These are phyloP conservation scores for Carterocephalus palaemon DNA, from an alignment of 2,888 invertebrate species.

Conservation along the genomic window DNA sequence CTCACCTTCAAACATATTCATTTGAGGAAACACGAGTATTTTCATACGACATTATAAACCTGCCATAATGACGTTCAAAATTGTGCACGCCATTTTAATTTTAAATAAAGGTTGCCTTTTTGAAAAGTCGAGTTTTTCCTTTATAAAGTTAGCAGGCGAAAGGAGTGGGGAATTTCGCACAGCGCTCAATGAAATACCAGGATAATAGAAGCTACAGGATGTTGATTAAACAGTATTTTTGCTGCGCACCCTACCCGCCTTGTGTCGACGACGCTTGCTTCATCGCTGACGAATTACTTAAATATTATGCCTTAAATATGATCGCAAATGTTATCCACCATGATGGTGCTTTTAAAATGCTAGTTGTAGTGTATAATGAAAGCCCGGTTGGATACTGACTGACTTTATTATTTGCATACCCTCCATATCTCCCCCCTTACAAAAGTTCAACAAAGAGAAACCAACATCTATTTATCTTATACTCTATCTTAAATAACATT, in stretches of 20 bases:
- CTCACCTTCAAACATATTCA: conserved; percentile 1
- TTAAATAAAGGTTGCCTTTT: conserved; percentile 20
- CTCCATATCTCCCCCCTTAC: too few species aligned
- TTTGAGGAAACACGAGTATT: conserved; percentile 4
- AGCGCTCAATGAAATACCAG: conserved; percentile 25
- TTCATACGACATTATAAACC: conserved; percentile 16
- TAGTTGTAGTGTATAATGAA: too few species aligned
- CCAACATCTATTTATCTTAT: too few species aligned
- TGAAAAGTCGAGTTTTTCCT: conserved; percentile 24
- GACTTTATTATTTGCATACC: too few species aligned
- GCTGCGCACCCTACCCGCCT: conserved; percentile 19
- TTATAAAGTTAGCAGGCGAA: conserved; percentile 24
- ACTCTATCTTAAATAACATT: too few species aligned
- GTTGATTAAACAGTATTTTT: conserved; percentile 27
- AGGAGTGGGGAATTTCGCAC: conserved; percentile 23
- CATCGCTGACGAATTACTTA: conserved; percentile 2
- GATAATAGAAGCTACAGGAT: conserved; percentile 26
- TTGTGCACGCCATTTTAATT: conserved; percentile 23
- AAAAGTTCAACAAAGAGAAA: too few species aligned
- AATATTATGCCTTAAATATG: neutral
- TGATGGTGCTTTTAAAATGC: too few species aligned
- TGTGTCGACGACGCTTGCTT: neutral
- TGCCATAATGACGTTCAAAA: conserved; percentile 23
- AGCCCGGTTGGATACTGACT: too few species aligned
- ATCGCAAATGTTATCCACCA: too few species aligned